These are phyloP conservation scores for Podarcis lilfordi DNA, from an alignment of 2,797 vertebrate species.

Conservation along the genomic window DNA sequence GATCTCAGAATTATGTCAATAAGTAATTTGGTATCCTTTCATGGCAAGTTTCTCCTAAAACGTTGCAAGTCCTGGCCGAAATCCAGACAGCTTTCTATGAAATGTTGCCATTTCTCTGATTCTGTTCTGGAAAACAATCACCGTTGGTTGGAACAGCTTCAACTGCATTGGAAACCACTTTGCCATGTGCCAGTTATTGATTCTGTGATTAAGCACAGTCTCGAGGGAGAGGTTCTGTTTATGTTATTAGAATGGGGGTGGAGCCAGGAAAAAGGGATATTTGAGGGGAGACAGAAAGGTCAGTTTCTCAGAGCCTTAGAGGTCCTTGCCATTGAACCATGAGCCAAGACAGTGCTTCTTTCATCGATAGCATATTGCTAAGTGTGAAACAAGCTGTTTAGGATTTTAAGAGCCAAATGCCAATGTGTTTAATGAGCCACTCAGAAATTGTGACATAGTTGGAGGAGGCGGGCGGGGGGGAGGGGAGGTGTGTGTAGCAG, in stretches of 20 bases:
- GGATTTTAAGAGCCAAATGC: conserved; percentile 83
- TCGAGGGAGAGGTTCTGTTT: neutral
- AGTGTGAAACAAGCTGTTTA: conserved; percentile 77
- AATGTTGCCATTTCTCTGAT: neutral
- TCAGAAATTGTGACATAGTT: conserved; percentile 73
- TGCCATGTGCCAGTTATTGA: neutral
- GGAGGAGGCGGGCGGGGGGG: neutral
- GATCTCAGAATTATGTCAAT: neutral
- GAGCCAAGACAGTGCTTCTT: conserved; percentile 64
- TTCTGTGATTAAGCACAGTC: conserved; percentile 11
- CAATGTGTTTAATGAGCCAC: conserved; percentile 84
- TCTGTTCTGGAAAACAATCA: neutral
- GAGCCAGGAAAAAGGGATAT: neutral
- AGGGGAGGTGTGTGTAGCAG: conserved; percentile 80
- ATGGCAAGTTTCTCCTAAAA: neutral
- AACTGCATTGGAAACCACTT: neutral
- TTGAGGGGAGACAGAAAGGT: conserved; percentile 39
- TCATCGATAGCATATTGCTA: conserved; percentile 69
- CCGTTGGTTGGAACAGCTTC: too few species aligned
- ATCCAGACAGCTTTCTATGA: conserved; percentile 15
- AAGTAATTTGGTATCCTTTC: neutral
- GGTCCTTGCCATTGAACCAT: conserved; percentile 35
- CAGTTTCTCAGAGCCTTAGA: conserved; percentile 32
- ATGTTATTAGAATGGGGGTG: neutral
- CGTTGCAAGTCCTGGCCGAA: neutral